Evolutionary conservation across 1,140 invertebrate genomes (phyloP), one percentile per base, ranked within the genome.

Genomic region (Nephila pilipes): DNA sequence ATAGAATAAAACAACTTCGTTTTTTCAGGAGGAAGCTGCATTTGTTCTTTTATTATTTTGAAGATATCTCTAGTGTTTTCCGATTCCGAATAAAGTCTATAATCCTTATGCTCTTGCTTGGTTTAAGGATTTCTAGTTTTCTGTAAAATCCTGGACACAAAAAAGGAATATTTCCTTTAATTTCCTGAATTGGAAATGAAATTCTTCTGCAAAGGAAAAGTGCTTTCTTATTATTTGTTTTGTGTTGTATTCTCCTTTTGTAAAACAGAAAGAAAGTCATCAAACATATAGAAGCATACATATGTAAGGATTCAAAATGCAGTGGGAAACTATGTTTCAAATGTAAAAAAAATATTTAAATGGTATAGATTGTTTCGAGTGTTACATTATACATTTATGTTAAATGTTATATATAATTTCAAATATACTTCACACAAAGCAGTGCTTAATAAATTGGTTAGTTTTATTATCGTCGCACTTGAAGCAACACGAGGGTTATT

Each of bases 171-270:
- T 75, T 75, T 75, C 36, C 69, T 75, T 75, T 75, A 75, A 75
- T 75, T 75, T 75, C 69, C 69, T 75, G 69, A 75, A 75, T 75
- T 75, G 29, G 69, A 75, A 75, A 32, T 29, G 32, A 75, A 75
- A 36, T 0, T 36, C 18, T 32, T 75, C 29, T 32, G 25, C 63
- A 32, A 29, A 36, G 29, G 69, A 75, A 75, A 4, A 18, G 69
- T 5, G n/a, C 2, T 75, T 75, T 75, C 29, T 32, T 36, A 10
- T 18, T 36, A 12, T 75, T 75, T 29, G 29, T 75, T 36, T 32
- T 25, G 36, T 75, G 69, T 32, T 75, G 29, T 18, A 16, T 75
- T 29, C 1, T 65, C 63, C 14, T 75, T 18, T 75, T 18, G 29
- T 36, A 32, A 29, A 75, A 75, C 16, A 75, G 32, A 4, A 65